Conservation (phyloP, 2,113 vertebrate species). For the Halcyon senegalensis region DNA sequence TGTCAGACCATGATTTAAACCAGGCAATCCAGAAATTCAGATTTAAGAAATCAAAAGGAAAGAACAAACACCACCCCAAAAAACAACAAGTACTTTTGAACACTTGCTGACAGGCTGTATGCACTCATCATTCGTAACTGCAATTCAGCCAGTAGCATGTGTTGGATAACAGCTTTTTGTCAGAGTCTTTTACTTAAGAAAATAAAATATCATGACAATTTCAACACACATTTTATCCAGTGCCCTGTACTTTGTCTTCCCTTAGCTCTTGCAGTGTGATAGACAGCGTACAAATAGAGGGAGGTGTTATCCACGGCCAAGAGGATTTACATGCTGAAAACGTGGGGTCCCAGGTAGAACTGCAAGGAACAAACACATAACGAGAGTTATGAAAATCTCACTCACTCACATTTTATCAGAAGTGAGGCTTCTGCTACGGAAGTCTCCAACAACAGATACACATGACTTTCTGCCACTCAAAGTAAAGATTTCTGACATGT, state of each 20-base stretch:
- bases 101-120: neutral
- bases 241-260: neutral
- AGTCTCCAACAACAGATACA: neutral
- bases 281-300: neutral
- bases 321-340: neutral
- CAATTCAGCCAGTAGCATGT: neutral
- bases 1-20: neutral
- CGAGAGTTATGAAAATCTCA: neutral
- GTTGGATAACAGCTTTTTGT: neutral
- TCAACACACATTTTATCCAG: neutral
- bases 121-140: neutral
- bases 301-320: neutral
- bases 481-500: neutral
- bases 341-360: neutral
- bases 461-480: conserved; percentile 3
- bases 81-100: neutral
- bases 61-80: neutral
- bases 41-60: neutral
- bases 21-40: neutral
- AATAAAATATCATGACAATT: neutral
- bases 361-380: neutral
- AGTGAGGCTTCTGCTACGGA: neutral
- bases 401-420: neutral
- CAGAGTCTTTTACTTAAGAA: neutral
- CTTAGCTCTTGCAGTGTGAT: neutral